A percentile compares a stretch with the other conserved stretches of the same genome.
Conservation (phyloP, 1,140 invertebrate genomes). For the Ridgeia piscesae region DNA sequence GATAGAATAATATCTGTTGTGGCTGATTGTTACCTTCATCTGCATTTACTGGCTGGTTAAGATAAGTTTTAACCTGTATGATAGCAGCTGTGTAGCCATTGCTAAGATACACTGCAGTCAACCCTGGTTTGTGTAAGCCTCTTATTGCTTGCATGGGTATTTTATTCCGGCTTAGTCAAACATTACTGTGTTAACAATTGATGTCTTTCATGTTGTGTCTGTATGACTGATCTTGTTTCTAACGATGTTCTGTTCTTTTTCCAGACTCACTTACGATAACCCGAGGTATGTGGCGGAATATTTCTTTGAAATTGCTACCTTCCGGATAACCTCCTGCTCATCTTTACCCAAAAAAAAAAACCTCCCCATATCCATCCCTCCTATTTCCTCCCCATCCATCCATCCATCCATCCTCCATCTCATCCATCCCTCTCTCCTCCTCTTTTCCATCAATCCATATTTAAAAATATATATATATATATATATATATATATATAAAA, state of each 20-base stretch:
- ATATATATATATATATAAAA: no score
- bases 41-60: background rate
- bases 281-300: background rate
- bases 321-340: no score
- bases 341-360: no score
- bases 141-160: background rate
- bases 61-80: background rate
- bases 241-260: background rate
- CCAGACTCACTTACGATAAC: background rate
- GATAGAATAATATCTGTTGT: background rate
- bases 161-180: background rate
- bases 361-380: no score
- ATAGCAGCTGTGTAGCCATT: background rate
- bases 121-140: background rate
- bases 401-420: no score
- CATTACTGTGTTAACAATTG: background rate
- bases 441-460: no score
- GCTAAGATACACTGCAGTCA: background rate
- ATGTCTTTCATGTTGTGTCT: background rate
- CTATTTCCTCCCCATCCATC: no score
- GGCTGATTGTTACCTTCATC: background rate
- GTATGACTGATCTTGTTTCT: conserved; percentile 1
- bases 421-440: no score
- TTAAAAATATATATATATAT: no score
- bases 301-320: background rate